phyloP scores from a whole-genome alignment of 2,888 invertebrate genomes.

The Drymonia ruficornis region DNA sequence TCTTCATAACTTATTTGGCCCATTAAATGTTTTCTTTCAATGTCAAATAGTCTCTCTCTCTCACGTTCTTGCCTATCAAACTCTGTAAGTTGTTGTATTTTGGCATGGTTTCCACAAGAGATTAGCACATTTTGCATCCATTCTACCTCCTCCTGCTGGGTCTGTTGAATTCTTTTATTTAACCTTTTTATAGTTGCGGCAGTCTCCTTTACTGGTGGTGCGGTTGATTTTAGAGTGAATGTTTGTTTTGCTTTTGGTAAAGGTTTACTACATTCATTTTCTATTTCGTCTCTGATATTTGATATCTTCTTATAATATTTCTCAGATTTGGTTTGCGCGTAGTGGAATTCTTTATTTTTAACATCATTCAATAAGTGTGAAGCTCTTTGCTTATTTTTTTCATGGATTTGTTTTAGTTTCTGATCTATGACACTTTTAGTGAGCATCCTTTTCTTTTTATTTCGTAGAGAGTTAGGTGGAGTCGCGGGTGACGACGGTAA shows the following conservation, averaged over 20 bases:
- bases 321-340: constrained; percentile 59
- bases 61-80: constrained; percentile 74
- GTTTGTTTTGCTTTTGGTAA: constrained; percentile 43
- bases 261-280: constrained; percentile 42
- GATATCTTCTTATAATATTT: constrained; percentile 51
- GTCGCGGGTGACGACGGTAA: constrained; percentile 42
- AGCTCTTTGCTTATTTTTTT: constrained; percentile 69
- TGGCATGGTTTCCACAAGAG: constrained; percentile 70
- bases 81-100: constrained; percentile 71
- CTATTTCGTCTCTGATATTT: constrained; percentile 53
- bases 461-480: constrained; percentile 57
- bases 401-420: constrained; percentile 59
- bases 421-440: constrained; percentile 67
- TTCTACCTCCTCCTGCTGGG: constrained; percentile 71
- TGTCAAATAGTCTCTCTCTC: constrained; percentile 76
- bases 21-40: constrained; percentile 85
- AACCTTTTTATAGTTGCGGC: constrained; percentile 79
- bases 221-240: constrained; percentile 28
- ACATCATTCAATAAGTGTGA: constrained; percentile 56
- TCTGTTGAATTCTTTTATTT: constrained; percentile 71
- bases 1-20: constrained; percentile 85
- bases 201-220: constrained; percentile 72
- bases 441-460: constrained; percentile 60
- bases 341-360: constrained; percentile 57
- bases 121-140: constrained; percentile 78